Evolutionary conservation across 1,140 invertebrate genomes (phyloP).

Genomic region (Latrodectus geometricus): DNA sequence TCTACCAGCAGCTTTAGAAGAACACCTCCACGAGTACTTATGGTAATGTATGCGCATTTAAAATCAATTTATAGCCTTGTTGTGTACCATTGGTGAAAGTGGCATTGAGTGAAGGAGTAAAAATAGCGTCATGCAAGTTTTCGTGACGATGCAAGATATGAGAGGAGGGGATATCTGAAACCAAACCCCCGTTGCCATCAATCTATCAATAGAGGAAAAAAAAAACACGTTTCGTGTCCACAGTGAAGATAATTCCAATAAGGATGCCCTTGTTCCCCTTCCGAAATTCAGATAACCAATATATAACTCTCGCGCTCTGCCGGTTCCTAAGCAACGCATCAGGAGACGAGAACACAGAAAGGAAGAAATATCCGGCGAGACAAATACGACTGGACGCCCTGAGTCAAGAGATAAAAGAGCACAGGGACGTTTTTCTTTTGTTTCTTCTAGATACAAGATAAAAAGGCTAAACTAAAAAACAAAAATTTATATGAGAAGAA

Average conservation of each 20-base stretch:
- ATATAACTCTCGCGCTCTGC: slow-evolving; percentile 51
- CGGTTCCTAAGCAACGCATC: slow-evolving; percentile 49
- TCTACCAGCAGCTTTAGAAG: not conserved
- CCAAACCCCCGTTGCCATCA: not conserved
- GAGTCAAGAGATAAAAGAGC: slow-evolving; percentile 58
- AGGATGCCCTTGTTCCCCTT: slow-evolving; percentile 54
- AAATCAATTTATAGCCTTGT: not conserved
- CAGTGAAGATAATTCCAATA: slow-evolving; percentile 60
- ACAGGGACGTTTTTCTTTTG: slow-evolving; percentile 31
- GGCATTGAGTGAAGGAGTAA: not conserved
- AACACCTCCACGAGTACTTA: not conserved
- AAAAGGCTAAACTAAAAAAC: slow-evolving; percentile 3
- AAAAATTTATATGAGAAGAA: slow-evolving; percentile 10
- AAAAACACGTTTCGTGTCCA: slow-evolving; percentile 56
- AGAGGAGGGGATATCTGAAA: slow-evolving; percentile 2
- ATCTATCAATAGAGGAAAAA: slow-evolving; percentile 19
- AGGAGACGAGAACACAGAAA: slow-evolving; percentile 25
- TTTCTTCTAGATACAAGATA: not conserved
- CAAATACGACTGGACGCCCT: slow-evolving; percentile 52
- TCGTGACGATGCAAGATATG: slow-evolving; percentile 11
- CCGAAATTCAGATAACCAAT: slow-evolving; percentile 54
- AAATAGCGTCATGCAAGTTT: not conserved
- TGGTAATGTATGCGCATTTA: not conserved
- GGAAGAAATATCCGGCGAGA: slow-evolving; percentile 56
- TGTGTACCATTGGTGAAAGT: not conserved